Conservation (phyloP, 2,797 vertebrate genomes). For the Pipistrellus kuhlii region DNA sequence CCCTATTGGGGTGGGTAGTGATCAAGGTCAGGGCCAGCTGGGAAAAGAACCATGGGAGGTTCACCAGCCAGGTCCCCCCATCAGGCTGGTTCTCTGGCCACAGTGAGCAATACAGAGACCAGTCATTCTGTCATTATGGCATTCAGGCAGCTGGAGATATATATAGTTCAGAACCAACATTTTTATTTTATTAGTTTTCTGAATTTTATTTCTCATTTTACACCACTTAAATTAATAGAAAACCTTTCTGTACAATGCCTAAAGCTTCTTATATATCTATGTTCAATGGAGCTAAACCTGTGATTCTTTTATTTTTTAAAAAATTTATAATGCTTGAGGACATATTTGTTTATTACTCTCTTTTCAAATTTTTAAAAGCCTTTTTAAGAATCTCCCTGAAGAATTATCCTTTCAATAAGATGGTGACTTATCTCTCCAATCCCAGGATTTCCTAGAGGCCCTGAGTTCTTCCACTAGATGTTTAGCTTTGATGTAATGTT, state of each 20-base stretch:
- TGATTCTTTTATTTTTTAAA: conserved; percentile 9
- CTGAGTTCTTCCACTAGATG: background rate
- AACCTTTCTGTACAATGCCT: conserved; percentile 51
- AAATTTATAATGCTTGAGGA: conserved; percentile 56
- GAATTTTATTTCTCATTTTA: conserved; percentile 77
- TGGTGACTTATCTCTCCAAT: background rate
- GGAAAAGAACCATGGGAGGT: too few relatives aligned
- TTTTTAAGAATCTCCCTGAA: background rate
- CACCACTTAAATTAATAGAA: conserved; percentile 77
- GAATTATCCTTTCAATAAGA: conserved; percentile 3
- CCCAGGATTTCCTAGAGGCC: background rate
- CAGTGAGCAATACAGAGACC: too few relatives aligned
- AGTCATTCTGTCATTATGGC: too few relatives aligned
- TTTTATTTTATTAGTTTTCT: conserved; percentile 85
- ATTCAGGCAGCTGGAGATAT: too few relatives aligned
- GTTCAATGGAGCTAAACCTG: conserved; percentile 66
- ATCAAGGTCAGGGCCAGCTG: too few relatives aligned
- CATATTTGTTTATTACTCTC: conserved; percentile 29
- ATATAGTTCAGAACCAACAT: conserved; percentile 80
- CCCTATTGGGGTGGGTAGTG: too few relatives aligned
- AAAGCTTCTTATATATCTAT: conserved; percentile 59
- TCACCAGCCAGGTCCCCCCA: too few relatives aligned
- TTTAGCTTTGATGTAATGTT: background rate
- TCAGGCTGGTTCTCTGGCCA: too few relatives aligned
- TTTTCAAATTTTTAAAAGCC: conserved; percentile 19